phyloP scores from a whole-genome alignment of 2,113 vertebrate species.

The Malurus cyaneus region DNA sequence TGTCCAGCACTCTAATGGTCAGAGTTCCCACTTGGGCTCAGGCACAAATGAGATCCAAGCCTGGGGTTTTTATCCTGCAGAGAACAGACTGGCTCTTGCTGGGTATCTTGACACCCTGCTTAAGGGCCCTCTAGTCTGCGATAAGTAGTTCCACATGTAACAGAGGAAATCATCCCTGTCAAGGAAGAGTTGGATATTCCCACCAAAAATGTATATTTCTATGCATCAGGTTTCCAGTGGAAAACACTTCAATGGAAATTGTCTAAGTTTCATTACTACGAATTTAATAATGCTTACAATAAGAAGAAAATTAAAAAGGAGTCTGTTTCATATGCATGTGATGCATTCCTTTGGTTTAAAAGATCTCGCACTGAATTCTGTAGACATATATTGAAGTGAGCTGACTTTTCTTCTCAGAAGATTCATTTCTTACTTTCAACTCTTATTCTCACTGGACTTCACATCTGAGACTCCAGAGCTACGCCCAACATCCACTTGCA shows the following conservation, averaged over 20 bases:
- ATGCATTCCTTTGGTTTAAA: background rate
- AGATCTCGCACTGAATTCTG: background rate
- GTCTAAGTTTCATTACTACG: background rate
- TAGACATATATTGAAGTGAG: background rate
- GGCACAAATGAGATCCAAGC: background rate
- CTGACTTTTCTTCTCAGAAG: background rate
- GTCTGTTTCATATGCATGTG: background rate
- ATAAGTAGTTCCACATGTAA: background rate
- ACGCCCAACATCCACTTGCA: background rate
- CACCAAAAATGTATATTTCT: background rate
- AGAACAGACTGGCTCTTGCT: background rate
- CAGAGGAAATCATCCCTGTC: background rate
- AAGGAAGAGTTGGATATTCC: background rate
- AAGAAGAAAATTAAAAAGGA: background rate
- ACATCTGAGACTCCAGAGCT: background rate
- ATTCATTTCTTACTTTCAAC: background rate
- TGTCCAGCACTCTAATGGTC: background rate
- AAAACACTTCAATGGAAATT: background rate
- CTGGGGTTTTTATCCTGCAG: background rate
- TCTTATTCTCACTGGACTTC: background rate
- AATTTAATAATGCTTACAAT: background rate
- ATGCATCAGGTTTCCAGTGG: background rate
- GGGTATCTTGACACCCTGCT: background rate
- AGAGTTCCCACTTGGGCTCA: background rate
- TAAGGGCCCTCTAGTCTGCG: background rate